A percentile compares a stretch with the other conserved stretches of the same genome.
phyloP scores from a whole-genome alignment of 1,140 invertebrate genomes.

The Megalonaias nervosa region DNA sequence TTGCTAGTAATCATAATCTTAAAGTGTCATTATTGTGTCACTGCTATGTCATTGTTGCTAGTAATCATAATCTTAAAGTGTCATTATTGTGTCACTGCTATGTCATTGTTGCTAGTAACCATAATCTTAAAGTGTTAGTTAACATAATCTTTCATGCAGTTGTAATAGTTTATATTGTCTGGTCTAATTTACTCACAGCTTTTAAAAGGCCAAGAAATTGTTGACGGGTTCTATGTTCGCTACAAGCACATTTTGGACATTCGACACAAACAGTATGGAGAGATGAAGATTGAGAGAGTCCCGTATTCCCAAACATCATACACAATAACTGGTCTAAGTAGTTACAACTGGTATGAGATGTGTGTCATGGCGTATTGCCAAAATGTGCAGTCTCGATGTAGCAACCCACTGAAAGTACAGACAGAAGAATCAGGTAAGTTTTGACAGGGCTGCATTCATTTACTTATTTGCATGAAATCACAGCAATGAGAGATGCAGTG shows the following conservation, averaged over 20 bases:
- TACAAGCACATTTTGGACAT: constrained; percentile 73
- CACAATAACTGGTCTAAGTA: constrained; percentile 82
- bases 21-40: too few species aligned
- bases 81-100: too few species aligned
- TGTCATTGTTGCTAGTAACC: too few species aligned
- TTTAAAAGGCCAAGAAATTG: constrained; percentile 64
- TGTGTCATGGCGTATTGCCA: constrained; percentile 73
- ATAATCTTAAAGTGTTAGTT: too few species aligned
- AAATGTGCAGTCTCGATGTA: constrained; percentile 85
- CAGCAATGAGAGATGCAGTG: too few species aligned
- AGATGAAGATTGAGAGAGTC: constrained; percentile 47
- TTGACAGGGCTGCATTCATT: too few species aligned
- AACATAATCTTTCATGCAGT: too few species aligned
- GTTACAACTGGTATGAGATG: constrained; percentile 90
- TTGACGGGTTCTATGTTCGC: constrained; percentile 94
- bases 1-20: too few species aligned
- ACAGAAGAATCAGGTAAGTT: constrained; percentile 71
- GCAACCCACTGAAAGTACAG: constrained; percentile 70
- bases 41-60: too few species aligned
- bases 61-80: too few species aligned
- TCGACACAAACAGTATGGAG: constrained; percentile 40
- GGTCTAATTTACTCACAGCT: constrained; percentile 46
- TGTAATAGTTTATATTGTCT: too few species aligned
- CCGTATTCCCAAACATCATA: constrained; percentile 72
- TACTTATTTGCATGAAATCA: too few species aligned